Conservation (phyloP, 2,797 vertebrate genomes). For the Okamejei kenojei region DNA sequence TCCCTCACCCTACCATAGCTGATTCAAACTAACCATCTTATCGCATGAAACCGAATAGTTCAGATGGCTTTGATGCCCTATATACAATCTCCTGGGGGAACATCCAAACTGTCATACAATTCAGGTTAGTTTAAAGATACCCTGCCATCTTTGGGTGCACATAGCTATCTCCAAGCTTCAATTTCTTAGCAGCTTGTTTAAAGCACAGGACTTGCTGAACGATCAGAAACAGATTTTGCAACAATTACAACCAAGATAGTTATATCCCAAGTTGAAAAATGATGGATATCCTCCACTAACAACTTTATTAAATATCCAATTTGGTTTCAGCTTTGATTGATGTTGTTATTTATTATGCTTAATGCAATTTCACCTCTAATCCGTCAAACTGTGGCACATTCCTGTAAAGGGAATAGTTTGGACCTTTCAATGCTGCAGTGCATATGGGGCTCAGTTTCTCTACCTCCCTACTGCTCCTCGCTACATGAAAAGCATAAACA, state of each 20-base stretch:
- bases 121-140: too few species aligned
- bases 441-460: background rate
- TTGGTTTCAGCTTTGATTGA: background rate
- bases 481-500: background rate
- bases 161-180: background rate
- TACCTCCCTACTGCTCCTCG: background rate
- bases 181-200: background rate
- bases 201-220: background rate
- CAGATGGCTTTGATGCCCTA: background rate
- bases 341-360: background rate
- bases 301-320: slow-evolving; percentile 7
- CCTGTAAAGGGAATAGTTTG: background rate
- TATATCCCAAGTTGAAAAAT: background rate
- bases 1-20: background rate
- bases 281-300: background rate
- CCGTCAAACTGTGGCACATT: background rate
- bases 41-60: background rate
- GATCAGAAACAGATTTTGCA: background rate
- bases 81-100: background rate
- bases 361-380: slow-evolving; percentile 8
- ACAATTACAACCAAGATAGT: background rate
- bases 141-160: background rate
- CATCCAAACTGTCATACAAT: background rate
- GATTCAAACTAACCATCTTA: background rate
- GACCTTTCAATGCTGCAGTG: background rate